Conservation (phyloP, 1,140 invertebrate species). For the Prorops nasuta region DNA sequence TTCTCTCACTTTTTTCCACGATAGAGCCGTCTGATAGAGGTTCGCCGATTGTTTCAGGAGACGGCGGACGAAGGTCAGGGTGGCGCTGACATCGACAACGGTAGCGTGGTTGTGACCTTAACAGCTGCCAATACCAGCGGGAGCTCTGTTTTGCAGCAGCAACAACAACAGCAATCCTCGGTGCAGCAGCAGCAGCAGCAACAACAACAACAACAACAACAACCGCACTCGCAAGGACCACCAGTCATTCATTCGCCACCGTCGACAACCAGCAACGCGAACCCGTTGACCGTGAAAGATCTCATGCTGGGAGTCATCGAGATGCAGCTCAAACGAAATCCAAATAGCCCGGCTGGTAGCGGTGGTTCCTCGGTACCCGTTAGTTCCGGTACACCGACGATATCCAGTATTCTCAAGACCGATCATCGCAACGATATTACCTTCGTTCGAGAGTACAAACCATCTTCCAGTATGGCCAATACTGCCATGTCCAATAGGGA, state of each 20-base stretch:
- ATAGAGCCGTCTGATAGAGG: slow-evolving; percentile 55
- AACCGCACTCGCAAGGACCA: slow-evolving; percentile 41
- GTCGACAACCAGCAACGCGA: slow-evolving; percentile 50
- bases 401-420: slow-evolving; percentile 66
- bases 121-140: slow-evolving; percentile 28
- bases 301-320: slow-evolving; percentile 75
- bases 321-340: slow-evolving; percentile 68
- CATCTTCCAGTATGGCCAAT: slow-evolving; percentile 37
- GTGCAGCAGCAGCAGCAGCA: slow-evolving; percentile 30
- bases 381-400: slow-evolving; percentile 62
- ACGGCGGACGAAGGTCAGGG: slow-evolving; percentile 78
- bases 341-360: slow-evolving; percentile 49
- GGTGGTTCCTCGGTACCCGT: slow-evolving; percentile 37
- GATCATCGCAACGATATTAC: slow-evolving; percentile 57
- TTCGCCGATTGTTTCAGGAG: slow-evolving; percentile 61
- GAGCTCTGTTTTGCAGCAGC: slow-evolving; percentile 24
- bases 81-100: slow-evolving; percentile 47
- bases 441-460: slow-evolving; percentile 58
- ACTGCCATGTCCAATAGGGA: slow-evolving; percentile 53
- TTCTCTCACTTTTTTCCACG: slow-evolving; percentile 13
- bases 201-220: slow-evolving; percentile 31
- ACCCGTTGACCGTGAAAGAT: slow-evolving; percentile 70
- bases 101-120: slow-evolving; percentile 38
- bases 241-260: slow-evolving; percentile 54
- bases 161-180: slow-evolving; percentile 34